Percentiles rank a stretch among this genome's conserved stretches.
Conservation (phyloP, 2,113 vertebrate species). For the Pelobates fuscus region DNA sequence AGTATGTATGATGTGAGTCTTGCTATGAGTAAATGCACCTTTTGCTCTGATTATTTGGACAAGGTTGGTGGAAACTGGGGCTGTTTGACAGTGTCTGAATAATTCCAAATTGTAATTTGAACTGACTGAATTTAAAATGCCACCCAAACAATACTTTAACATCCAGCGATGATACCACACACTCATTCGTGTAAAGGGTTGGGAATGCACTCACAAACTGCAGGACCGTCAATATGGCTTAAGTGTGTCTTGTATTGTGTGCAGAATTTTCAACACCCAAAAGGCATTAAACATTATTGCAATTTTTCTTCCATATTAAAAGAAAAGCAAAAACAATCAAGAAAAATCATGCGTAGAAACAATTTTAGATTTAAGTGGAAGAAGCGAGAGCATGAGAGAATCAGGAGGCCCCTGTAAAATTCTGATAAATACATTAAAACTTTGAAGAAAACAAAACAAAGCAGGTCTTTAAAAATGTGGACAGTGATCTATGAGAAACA, state of each 20-base stretch:
- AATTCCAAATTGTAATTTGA: background rate
- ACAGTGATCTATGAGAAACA: conserved; percentile 62
- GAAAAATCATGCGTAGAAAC: conserved; percentile 57
- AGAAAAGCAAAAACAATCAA: conserved; percentile 45
- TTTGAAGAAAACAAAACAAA: conserved; percentile 58
- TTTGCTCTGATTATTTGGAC: background rate
- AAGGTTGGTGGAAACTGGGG: background rate
- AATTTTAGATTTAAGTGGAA: conserved; percentile 53
- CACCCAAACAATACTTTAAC: conserved; percentile 33
- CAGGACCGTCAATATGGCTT: conserved; percentile 67
- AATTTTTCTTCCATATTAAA: conserved; percentile 60
- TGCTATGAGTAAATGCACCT: background rate
- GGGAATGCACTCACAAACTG: conserved; percentile 55
- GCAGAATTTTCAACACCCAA: conserved; percentile 54
- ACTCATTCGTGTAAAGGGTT: conserved; percentile 27
- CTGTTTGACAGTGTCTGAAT: background rate
- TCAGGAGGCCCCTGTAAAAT: background rate
- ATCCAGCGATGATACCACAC: background rate
- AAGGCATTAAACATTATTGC: conserved; percentile 75
- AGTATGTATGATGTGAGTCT: background rate
- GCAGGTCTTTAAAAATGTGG: conserved; percentile 59
- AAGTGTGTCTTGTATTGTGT: conserved; percentile 61
- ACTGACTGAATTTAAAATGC: conserved; percentile 34
- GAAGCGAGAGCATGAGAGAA: conserved; percentile 46
- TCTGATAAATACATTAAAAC: conserved; percentile 36